A percentile compares a stretch with the other conserved stretches of the same genome.
phyloP scores from a whole-genome alignment of 2,888 invertebrate genomes.

The Gari tellinella region DNA sequence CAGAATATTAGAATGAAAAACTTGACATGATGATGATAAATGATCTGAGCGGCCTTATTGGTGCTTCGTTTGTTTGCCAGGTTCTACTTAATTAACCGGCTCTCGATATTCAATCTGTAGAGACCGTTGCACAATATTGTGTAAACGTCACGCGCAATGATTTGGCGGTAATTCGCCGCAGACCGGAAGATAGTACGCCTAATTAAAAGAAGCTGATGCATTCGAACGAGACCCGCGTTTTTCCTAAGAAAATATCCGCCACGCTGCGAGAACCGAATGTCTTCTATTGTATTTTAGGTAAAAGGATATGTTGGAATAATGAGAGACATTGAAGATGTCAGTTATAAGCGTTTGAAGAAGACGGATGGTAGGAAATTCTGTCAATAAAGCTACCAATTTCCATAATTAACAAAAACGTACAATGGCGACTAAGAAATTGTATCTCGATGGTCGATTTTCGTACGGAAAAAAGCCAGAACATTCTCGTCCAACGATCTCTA shows the following conservation, averaged over 20 bases:
- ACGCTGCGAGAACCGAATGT: slow-evolving; percentile 29
- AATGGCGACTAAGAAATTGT: too few relatives aligned
- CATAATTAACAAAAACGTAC: slow-evolving; percentile 17
- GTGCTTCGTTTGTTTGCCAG: slow-evolving; percentile 55
- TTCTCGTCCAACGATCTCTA: too few relatives aligned
- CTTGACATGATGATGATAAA: slow-evolving; percentile 64
- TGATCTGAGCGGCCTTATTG: slow-evolving; percentile 55
- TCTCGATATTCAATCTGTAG: slow-evolving; percentile 49
- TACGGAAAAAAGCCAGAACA: too few relatives aligned
- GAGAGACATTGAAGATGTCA: slow-evolving; percentile 47
- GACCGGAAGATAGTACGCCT: slow-evolving; percentile 56
- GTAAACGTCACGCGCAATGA: slow-evolving; percentile 63
- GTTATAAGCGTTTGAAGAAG: slow-evolving; percentile 49
- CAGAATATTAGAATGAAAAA: slow-evolving; percentile 59
- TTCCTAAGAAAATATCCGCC: slow-evolving; percentile 43
- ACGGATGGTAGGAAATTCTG: slow-evolving; percentile 47
- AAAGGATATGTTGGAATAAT: slow-evolving; percentile 54
- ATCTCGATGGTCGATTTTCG: too few relatives aligned
- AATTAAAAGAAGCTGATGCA: slow-evolving; percentile 59
- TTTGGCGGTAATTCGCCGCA: slow-evolving; percentile 46
- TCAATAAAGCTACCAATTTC: slow-evolving; percentile 42
- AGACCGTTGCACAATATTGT: slow-evolving; percentile 65
- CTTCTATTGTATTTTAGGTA: slow-evolving; percentile 48
- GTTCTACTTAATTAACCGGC: slow-evolving; percentile 61
- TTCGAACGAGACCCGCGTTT: slow-evolving; percentile 38